Conservation (phyloP, 2,113 vertebrate species). For the Leucosticte australis region DNA sequence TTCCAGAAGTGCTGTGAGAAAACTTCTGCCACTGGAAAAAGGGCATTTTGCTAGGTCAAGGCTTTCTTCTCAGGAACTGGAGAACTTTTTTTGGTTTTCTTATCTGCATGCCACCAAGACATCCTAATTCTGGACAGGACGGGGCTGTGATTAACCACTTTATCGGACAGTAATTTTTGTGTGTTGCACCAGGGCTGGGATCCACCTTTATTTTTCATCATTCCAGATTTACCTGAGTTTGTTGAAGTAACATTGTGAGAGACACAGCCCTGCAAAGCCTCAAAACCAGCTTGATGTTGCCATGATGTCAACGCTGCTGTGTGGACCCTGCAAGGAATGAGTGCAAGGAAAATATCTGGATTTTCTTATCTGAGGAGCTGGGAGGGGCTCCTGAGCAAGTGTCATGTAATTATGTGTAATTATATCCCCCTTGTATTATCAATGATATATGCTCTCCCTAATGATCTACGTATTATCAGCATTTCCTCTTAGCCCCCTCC, state of each 20-base stretch:
- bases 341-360: neutral
- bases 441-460: constrained; percentile 38
- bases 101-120: neutral
- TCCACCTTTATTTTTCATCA: neutral
- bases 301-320: neutral
- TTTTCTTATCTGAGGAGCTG: constrained; percentile 4
- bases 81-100: neutral
- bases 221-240: neutral
- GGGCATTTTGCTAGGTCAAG: neutral
- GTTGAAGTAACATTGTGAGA: neutral
- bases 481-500: neutral
- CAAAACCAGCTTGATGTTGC: neutral
- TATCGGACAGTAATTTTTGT: neutral
- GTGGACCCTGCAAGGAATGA: neutral
- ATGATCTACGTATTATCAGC: constrained; percentile 13
- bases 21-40: neutral
- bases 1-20: neutral
- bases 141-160: neutral
- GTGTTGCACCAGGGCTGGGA: neutral
- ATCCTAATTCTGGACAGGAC: neutral
- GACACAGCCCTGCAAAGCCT: neutral
- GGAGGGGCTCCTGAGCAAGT: neutral
- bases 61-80: neutral
- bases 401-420: constrained; percentile 16
- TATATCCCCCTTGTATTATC: constrained; percentile 3